phyloP scores from a whole-genome alignment of 2,113 vertebrate species.

The Lycaon pictus region DNA sequence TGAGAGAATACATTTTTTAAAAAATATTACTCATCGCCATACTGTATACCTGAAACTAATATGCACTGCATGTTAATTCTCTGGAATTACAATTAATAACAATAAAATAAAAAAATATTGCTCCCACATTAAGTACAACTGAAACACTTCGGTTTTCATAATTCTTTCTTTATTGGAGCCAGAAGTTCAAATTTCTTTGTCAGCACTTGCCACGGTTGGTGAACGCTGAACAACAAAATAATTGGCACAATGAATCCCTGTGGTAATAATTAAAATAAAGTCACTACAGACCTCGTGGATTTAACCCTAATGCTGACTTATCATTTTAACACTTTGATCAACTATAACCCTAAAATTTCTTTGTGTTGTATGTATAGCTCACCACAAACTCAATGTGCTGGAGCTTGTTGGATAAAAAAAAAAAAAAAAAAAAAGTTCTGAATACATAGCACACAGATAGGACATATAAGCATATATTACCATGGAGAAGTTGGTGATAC shows the following conservation, averaged over 20 bases:
- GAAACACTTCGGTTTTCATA: neutral
- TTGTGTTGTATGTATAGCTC: neutral
- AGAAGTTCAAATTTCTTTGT: neutral
- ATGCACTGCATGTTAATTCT: neutral
- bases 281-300: neutral
- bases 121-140: neutral
- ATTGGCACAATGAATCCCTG: neutral
- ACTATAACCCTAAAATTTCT: neutral
- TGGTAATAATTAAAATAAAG: slow-evolving; percentile 53
- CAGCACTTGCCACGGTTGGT: neutral
- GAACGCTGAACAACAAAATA: slow-evolving; percentile 11
- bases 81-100: neutral
- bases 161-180: neutral
- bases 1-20: neutral
- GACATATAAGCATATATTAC: neutral
- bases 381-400: neutral
- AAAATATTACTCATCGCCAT: neutral
- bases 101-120: neutral
- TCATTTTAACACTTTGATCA: neutral
- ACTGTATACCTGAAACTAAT: neutral
- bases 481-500: neutral
- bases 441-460: neutral
- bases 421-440: neutral
- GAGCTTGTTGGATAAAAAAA: neutral
- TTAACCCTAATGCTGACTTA: neutral